phyloP scores from a whole-genome alignment of 2,113 vertebrate species.

The Coracopsis vasa region DNA sequence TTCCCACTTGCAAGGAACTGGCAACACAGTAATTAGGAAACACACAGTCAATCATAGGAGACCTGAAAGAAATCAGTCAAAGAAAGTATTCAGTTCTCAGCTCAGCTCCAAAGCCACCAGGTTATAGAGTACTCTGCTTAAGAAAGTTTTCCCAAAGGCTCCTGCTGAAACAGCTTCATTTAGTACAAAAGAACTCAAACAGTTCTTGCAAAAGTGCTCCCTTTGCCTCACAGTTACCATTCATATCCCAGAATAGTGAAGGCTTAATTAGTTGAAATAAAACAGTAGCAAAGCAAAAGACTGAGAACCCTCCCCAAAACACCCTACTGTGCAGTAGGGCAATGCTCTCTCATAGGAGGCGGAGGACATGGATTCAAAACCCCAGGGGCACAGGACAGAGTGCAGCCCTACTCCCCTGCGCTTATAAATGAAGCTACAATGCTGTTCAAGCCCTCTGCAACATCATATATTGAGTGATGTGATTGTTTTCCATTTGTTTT shows the following conservation, averaged over 20 bases:
- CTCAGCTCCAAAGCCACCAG: neutral
- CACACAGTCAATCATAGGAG: neutral
- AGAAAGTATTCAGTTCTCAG: neutral
- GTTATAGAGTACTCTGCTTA: neutral
- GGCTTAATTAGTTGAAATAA: neutral
- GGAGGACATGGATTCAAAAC: neutral
- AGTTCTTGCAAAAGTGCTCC: neutral
- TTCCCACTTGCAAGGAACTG: neutral
- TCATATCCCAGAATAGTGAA: neutral
- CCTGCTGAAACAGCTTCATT: neutral
- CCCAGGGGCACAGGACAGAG: neutral
- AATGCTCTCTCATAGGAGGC: neutral
- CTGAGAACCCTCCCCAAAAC: neutral
- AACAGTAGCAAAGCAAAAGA: neutral
- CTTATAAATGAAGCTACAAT: neutral
- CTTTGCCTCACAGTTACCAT: neutral
- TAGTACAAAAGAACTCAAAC: neutral
- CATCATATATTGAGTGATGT: accelerated
- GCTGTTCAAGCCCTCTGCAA: neutral
- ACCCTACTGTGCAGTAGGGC: neutral
- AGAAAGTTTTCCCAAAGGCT: constrained; percentile 8
- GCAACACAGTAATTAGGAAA: constrained; percentile 1
- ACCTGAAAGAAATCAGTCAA: neutral
- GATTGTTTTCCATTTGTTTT: neutral
- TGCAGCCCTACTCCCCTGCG: neutral